Evolutionary conservation across 2,888 invertebrate genomes (phyloP).

Genomic region (Agrilus biguttatus): DNA sequence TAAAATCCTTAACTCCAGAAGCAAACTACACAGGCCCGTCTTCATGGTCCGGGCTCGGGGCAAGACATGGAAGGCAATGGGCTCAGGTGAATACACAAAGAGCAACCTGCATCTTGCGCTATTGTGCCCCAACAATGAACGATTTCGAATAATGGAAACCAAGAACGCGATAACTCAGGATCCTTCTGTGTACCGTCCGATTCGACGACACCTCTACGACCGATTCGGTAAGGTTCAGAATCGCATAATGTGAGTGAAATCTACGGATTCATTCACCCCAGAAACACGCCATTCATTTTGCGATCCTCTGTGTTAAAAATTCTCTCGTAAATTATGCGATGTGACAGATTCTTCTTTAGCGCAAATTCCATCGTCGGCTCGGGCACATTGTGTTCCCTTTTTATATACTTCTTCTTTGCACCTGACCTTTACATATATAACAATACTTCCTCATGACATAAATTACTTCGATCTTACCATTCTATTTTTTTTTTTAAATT

Average conservation of each 20-base stretch:
- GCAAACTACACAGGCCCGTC: constrained; percentile 9
- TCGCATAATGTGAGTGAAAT: neutral
- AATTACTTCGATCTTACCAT: too few relatives aligned
- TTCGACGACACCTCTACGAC: too few relatives aligned
- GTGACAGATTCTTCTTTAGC: constrained; percentile 11
- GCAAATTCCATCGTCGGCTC: constrained; percentile 7
- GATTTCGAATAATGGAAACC: constrained; percentile 15
- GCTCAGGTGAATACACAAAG: constrained; percentile 12
- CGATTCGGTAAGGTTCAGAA: too few relatives aligned
- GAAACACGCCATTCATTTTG: constrained; percentile 5
- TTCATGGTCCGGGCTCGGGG: constrained; percentile 2
- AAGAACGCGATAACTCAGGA: constrained; percentile 15
- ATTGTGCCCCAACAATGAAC: constrained; percentile 14
- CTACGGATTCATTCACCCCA: constrained; percentile 14
- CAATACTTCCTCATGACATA: too few relatives aligned
- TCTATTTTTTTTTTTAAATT: too few relatives aligned
- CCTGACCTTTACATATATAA: too few relatives aligned
- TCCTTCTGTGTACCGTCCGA: constrained; percentile 1
- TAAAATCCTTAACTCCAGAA: constrained; percentile 9
- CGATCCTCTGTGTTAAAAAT: constrained; percentile 10
- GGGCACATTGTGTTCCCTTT: too few relatives aligned
- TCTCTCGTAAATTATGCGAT: constrained; percentile 15
- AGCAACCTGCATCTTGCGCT: constrained; percentile 16
- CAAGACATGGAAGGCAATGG: constrained; percentile 9
- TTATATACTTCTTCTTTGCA: too few relatives aligned